Base-by-base conservation (phyloP, 2,888 invertebrate genomes). In the Timema podura region DNA sequence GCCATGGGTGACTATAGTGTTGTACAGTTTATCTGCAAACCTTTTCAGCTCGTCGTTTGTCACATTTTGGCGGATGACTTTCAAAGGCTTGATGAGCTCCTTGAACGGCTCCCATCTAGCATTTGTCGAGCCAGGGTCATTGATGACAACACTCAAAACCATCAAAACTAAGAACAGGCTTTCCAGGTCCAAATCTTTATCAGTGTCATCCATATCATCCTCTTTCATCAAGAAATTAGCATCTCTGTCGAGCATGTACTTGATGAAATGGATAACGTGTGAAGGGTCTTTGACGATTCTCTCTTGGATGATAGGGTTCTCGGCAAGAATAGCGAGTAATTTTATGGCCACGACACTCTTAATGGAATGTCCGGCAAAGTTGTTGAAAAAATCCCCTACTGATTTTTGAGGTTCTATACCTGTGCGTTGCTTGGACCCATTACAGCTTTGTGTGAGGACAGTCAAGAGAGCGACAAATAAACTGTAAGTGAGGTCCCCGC, bases 61-160 rank as follows among this genome's bases (percentile, higher is more conserved):
- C 71, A 72, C 69, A 72, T 74, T 73, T n/a, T 70, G 69, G 61
- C 72, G 73, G 6, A 77, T 73, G 48, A 76, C 74, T 16, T 75
- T 76, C 7, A 82, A 72, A 67, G 80, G 80, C 16, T 67, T 70
- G 10, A 78, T 74, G 49, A 83, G 78, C 16, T 79, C 75, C 68
- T 79, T 75, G 68, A 82, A 81, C 5, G 75, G 75, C 44, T 73
- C 54, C 79, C 79, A 80, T 68, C 79, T 75, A 44, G 75, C 5
- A 71, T 72, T 68, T 73, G 73, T 66, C 68, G 76, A 54, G 46
- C 70, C 72, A 30, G 68, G 69, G 64, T 75, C 73, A 65, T 75
- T 74, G n/a, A 82, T 65, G 65, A 82, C 80, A 6, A 79, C 76
- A 75, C 81, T 80, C 0, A 82, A 73, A 7, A 82, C 75, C 79